A percentile compares a stretch with the other conserved stretches of the same genome.
phyloP scores from a whole-genome alignment of 2,888 invertebrate genomes.

The Drosophila merina region DNA sequence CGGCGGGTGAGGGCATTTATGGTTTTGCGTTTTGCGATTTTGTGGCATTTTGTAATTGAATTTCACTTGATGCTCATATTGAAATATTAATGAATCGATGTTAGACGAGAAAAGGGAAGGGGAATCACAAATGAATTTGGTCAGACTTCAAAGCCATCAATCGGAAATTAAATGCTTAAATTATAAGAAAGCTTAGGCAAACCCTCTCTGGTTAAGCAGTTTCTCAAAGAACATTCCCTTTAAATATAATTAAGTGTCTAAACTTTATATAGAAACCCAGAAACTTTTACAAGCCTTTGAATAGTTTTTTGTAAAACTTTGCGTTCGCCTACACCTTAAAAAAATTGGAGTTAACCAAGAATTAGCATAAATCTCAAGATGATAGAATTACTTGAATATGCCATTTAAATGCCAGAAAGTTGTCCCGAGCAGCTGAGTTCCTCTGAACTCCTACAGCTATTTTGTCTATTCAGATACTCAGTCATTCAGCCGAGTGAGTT shows the following conservation, averaged over 20 bases:
- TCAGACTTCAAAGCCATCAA: conserved; percentile 24
- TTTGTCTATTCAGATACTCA: conserved; percentile 20
- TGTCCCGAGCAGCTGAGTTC: conserved; percentile 7
- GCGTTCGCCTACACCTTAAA: no score
- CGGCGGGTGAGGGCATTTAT: conserved; percentile 27
- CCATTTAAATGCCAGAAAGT: conserved; percentile 12
- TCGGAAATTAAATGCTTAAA: conserved; percentile 25
- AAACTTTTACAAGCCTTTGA: not conserved
- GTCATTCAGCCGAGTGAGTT: conserved; percentile 33
- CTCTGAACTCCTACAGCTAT: not conserved
- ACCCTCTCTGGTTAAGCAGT: not conserved
- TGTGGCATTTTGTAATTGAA: conserved; percentile 49
- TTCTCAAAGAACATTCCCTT: not conserved
- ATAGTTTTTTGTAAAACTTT: not conserved
- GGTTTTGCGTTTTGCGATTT: conserved; percentile 3
- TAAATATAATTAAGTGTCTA: no score
- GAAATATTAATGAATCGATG: conserved; percentile 32
- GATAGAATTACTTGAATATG: not conserved
- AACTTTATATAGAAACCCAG: not conserved
- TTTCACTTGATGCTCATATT: conserved; percentile 35
- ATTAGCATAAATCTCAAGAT: not conserved
- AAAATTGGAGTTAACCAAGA: not conserved
- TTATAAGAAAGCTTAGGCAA: not conserved
- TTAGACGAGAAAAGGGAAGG: not conserved
- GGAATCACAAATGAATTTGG: not conserved